Conservation (phyloP, 2,888 invertebrate species). For the Catonia carolina region DNA sequence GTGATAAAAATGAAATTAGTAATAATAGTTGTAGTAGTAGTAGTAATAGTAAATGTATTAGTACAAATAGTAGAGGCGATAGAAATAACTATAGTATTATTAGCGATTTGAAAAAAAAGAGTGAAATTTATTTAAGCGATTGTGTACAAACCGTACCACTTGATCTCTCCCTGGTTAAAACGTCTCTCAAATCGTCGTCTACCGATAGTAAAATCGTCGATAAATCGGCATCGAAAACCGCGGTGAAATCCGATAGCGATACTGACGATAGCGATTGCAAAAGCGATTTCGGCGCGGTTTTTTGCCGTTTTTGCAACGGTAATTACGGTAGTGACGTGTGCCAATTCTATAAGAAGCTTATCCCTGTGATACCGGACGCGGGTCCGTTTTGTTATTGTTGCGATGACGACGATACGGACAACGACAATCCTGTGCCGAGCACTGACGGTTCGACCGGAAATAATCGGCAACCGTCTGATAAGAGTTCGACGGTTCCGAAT, state of each 20-base stretch:
- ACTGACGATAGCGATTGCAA: background rate
- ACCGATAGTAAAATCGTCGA: no score
- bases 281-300: background rate
- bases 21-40: conserved; percentile 30
- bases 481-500: conserved; percentile 26
- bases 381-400: conserved; percentile 35
- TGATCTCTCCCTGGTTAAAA: conserved; percentile 4
- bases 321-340: conserved; percentile 50
- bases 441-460: no score
- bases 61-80: no score
- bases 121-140: background rate
- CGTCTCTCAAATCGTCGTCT: no score
- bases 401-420: conserved; percentile 32
- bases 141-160: background rate
- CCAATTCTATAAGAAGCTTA: conserved; percentile 47
- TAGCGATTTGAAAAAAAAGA: no score
- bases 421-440: conserved; percentile 29
- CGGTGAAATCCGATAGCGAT: conserved; percentile 22
- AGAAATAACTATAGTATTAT: no score
- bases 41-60: no score
- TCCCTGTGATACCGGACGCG: conserved; percentile 26
- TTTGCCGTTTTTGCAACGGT: conserved; percentile 53
- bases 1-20: background rate
- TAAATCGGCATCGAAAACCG: background rate
- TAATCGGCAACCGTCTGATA: conserved; percentile 30